These are phyloP conservation scores for Folsomia candida DNA, from an alignment of 2,888 invertebrate species.

Conservation along the genomic window DNA sequence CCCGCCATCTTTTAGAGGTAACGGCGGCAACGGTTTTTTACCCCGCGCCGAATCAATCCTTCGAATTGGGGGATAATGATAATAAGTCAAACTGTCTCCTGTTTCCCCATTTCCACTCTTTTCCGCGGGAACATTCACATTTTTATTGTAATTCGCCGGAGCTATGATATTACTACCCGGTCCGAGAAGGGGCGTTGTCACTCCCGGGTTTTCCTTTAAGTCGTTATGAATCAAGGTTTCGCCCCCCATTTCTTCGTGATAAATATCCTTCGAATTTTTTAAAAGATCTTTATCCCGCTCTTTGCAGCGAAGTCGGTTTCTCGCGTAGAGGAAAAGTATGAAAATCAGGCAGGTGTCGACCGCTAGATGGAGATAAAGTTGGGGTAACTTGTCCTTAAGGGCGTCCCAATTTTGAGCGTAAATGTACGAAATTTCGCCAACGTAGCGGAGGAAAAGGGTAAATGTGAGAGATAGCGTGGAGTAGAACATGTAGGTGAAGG, in stretches of 20 bases:
- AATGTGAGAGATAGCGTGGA: constrained; percentile 24
- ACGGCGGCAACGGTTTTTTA: constrained; percentile 29
- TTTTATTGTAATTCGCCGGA: neutral
- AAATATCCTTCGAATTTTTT: neutral
- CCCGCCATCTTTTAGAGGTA: constrained; percentile 20
- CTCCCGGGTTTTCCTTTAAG: constrained; percentile 4
- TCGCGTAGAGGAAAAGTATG: constrained; percentile 27
- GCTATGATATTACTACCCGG: neutral
- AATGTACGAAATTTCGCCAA: constrained; percentile 31
- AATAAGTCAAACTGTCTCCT: neutral
- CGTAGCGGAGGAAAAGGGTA: constrained; percentile 34
- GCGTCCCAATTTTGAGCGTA: constrained; percentile 36
- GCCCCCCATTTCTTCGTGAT: neutral
- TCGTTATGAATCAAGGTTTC: neutral
- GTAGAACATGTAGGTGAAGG: constrained; percentile 36
- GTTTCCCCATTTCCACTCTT: too few species aligned
- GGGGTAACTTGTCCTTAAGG: constrained; percentile 26
- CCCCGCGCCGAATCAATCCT: constrained; percentile 4
- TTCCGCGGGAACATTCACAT: neutral
- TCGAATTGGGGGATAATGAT: constrained; percentile 12
- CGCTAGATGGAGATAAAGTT: constrained; percentile 25
- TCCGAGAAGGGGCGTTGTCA: neutral
- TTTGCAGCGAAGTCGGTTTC: neutral
- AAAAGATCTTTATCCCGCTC: neutral
- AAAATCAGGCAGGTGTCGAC: constrained; percentile 30